phyloP scores from a whole-genome alignment of 2,113 vertebrate genomes.

The Phyllostomus discolor region DNA sequence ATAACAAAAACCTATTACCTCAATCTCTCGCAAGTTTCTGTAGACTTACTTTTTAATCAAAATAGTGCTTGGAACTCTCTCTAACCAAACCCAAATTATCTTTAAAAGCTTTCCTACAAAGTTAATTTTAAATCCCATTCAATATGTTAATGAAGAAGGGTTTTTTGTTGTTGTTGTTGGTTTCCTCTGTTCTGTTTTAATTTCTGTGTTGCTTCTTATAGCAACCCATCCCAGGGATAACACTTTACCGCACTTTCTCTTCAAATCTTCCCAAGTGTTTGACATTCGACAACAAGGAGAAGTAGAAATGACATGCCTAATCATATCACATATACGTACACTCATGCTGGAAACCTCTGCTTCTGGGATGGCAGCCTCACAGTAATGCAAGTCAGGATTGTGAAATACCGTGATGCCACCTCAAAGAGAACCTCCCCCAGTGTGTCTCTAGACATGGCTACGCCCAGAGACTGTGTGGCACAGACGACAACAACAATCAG shows the following conservation, averaged over 20 bases:
- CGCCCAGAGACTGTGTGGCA: background rate
- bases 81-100: background rate
- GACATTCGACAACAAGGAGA: background rate
- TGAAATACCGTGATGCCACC: background rate
- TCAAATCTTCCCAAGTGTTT: background rate
- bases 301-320: background rate
- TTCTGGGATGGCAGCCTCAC: background rate
- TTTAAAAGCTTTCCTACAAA: background rate
- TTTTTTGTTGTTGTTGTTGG: background rate
- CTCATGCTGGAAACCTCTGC: background rate
- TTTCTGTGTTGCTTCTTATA: background rate
- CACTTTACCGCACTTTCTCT: background rate
- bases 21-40: background rate
- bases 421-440: background rate
- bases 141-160: background rate
- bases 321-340: background rate
- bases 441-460: background rate
- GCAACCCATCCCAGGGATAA: background rate
- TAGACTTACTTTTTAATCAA: background rate
- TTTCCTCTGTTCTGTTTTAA: background rate
- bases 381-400: slow-evolving; percentile 6
- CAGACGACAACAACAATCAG: background rate
- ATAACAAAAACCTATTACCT: background rate
- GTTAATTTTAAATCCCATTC: background rate
- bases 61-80: background rate